A percentile compares a stretch with the other conserved stretches of the same genome.
phyloP scores from a whole-genome alignment of 1,140 invertebrate species.

The Papilio glaucus region DNA sequence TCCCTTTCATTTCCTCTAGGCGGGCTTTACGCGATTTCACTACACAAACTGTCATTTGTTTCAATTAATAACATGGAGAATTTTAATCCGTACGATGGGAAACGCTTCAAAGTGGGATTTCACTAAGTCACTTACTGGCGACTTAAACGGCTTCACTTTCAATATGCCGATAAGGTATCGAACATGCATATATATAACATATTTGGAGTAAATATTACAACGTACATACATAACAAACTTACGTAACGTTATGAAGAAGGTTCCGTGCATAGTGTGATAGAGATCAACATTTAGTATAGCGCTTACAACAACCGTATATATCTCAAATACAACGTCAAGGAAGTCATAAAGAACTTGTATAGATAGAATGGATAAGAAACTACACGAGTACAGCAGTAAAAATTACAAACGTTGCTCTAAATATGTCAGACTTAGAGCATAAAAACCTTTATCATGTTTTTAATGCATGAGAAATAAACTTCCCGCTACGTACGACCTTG shows the following conservation, averaged over 20 bases:
- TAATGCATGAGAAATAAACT: no score
- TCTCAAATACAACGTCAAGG: slow-evolving; percentile 22
- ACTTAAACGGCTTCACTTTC: no score
- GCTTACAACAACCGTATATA: slow-evolving; percentile 1
- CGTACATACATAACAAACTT: background rate
- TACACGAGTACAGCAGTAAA: background rate
- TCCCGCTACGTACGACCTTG: background rate
- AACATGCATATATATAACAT: no score
- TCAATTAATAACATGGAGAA: no score
- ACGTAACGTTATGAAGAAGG: background rate
- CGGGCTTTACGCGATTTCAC: no score
- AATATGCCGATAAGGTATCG: no score
- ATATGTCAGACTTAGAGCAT: background rate
- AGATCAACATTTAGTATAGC: slow-evolving; percentile 8
- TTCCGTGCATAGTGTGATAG: slow-evolving; percentile 5
- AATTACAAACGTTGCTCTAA: slow-evolving; percentile 16
- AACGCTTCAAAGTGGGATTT: no score
- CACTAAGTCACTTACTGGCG: no score
- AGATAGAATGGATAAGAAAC: slow-evolving; percentile 19
- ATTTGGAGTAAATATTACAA: no score
- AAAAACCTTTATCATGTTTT: background rate
- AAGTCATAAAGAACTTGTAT: slow-evolving; percentile 27
- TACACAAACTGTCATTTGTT: no score
- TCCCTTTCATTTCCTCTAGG: no score
- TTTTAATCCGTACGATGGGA: no score